Conservation (phyloP, 2,113 vertebrate species). For the Blennius ocellaris region DNA sequence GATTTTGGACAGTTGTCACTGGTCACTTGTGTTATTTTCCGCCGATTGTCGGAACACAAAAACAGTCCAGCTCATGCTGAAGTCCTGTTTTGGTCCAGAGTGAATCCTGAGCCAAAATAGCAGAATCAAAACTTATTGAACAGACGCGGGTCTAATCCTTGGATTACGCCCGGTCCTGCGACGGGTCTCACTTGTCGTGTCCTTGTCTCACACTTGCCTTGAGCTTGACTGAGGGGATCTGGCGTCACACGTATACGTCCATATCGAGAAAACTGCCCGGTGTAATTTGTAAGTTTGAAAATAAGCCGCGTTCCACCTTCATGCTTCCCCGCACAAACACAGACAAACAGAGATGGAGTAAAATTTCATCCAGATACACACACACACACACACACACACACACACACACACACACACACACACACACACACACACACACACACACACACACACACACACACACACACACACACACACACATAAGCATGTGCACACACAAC, state of each 20-base stretch:
- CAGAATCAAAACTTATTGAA: not conserved
- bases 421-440: conserved; percentile 17
- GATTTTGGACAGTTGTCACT: no score
- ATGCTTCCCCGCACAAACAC: conserved; percentile 50
- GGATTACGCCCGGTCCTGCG: conserved; percentile 1
- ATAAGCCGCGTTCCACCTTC: conserved; percentile 57
- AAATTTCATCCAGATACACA: conserved; percentile 40
- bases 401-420: conserved; percentile 40
- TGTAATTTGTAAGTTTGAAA: conserved; percentile 33
- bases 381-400: conserved; percentile 35
- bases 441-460: conserved; percentile 52
- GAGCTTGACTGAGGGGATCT: not conserved
- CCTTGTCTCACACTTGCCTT: not conserved
- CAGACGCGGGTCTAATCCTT: conserved; percentile 4
- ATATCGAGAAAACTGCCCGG: conserved; percentile 20
- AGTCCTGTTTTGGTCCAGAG: no score
- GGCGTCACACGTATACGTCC: not conserved
- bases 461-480: conserved; percentile 1
- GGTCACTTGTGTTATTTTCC: no score
- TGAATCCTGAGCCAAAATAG: no score
- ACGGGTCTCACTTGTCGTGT: conserved; percentile 1
- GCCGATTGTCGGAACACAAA: no score
- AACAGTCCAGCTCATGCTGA: no score
- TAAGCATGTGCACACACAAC: conserved; percentile 40
- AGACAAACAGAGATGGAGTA: conserved; percentile 35